Base-by-base conservation (phyloP, 1,140 invertebrate genomes). In the Danaus melanippus region DNA sequence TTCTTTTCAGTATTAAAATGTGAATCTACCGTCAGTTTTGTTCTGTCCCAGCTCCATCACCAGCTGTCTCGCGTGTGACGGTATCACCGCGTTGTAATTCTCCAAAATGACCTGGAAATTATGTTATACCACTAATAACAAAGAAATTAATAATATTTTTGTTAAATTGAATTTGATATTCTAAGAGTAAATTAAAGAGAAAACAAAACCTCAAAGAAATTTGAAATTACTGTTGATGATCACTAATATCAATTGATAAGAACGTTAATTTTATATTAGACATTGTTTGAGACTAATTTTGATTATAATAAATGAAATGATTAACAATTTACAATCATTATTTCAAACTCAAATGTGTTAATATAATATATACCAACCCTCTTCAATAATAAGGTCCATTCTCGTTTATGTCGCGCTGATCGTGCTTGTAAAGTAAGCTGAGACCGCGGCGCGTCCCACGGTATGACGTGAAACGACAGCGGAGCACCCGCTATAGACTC, bases 401-500 rank as follows among this genome's bases (percentile, higher is more conserved):
- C 94, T 57, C 96, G 89, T 87, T 99, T 98, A 87, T 98, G 95
- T 64, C 98, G 94, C 60, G 94, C 88, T 77, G 93, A 96, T 50
- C 93, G 84, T 32, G 96, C 95, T 89, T 97, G 94, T 63, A 99
- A 88, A 11, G 96, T 98, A 65, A 95, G 95, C 82, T 97, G 96
- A 52, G 92, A 85, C 60, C 93, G 89, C 52, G 96, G 96, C 88
- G 96, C 96, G 80, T 98, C 95, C 87, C 97, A 98, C 43, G 97
- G 96, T 73, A 99, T 95, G 39, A 98, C 94, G 86, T 98, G 96
- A 87, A 99, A 98, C 79, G 95, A 96, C 21, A 97, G 90, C 8
- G 96, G 96, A 70, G 98, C 96, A 39, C 95, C 95, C 41, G 95
- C 92, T 69, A 99, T 95, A 76, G 95, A 96, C 80, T 99, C 97